Evolutionary conservation across 2,113 vertebrate species (phyloP).

Genomic region (Etia nguti): DNA sequence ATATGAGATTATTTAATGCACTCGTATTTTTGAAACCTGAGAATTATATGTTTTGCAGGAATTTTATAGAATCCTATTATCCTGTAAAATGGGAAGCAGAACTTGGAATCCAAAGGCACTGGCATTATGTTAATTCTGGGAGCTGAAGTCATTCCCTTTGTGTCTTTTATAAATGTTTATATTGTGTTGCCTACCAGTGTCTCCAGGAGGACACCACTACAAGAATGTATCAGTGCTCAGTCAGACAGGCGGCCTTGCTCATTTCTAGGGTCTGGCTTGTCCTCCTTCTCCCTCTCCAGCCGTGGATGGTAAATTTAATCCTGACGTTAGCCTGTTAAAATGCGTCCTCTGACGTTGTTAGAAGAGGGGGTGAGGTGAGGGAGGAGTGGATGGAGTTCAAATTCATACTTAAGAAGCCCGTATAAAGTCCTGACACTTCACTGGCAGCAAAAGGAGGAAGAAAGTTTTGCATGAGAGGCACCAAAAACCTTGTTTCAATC

Average conservation of each 20-base stretch:
- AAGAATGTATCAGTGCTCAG: constrained; percentile 34
- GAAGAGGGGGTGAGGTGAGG: not conserved
- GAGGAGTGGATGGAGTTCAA: constrained; percentile 7
- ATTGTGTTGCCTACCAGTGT: constrained; percentile 18
- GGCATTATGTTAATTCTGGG: not conserved
- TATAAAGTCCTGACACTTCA: not conserved
- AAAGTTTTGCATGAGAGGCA: not conserved
- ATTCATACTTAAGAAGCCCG: not conserved
- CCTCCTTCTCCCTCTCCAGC: not conserved
- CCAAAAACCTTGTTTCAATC: not conserved
- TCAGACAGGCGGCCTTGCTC: constrained; percentile 10
- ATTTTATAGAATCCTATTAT: not conserved
- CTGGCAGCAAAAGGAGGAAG: not conserved
- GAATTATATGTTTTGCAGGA: not conserved
- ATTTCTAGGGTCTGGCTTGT: constrained; percentile 17
- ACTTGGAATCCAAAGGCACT: not conserved
- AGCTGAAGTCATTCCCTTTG: not conserved
- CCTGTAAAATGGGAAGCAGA: not conserved
- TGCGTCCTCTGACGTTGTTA: constrained; percentile 15
- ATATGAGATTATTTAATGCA: not conserved
- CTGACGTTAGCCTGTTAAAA: constrained; percentile 41
- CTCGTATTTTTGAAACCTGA: not conserved
- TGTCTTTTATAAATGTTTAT: constrained; percentile 19
- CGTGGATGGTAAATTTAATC: constrained; percentile 42
- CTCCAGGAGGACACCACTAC: constrained; percentile 1